Conservation (phyloP, 2,888 invertebrate genomes). For the Cheiracanthium punctorium region DNA sequence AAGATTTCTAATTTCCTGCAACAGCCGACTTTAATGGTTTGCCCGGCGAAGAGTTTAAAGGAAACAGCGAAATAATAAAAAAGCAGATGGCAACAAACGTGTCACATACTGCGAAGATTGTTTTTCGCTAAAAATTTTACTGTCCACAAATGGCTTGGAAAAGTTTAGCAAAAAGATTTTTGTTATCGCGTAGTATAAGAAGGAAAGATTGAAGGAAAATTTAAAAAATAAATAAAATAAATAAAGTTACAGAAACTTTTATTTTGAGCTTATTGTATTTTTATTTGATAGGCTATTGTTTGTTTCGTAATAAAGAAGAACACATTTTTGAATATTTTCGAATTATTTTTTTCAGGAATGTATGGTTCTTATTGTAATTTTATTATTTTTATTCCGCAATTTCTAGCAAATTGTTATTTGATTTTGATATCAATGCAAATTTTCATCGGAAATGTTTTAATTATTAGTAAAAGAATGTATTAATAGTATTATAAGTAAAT, state of each 20-base stretch:
- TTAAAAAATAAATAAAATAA: too few relatives aligned
- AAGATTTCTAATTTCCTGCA: background rate
- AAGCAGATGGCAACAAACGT: background rate
- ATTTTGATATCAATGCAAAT: too few relatives aligned
- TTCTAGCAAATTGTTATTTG: too few relatives aligned
- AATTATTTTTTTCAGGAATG: too few relatives aligned
- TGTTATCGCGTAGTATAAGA: background rate
- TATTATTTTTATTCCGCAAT: too few relatives aligned
- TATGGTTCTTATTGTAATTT: too few relatives aligned
- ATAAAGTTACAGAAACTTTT: background rate
- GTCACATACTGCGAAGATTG: background rate
- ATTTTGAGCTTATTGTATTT: background rate
- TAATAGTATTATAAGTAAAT: too few relatives aligned
- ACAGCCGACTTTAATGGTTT: background rate
- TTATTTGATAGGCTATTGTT: too few relatives aligned
- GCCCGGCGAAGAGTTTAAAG: background rate
- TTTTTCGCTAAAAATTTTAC: constrained; percentile 6
- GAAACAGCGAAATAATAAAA: background rate
- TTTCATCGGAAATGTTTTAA: too few relatives aligned
- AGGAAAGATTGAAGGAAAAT: background rate
- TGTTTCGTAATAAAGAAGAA: too few relatives aligned
- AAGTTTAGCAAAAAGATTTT: background rate
- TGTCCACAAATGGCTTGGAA: background rate
- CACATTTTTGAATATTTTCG: too few relatives aligned
- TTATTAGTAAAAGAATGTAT: too few relatives aligned